Base-by-base conservation (phyloP, 2,113 vertebrate genomes). In the Potamarius usumacintae region DNA sequence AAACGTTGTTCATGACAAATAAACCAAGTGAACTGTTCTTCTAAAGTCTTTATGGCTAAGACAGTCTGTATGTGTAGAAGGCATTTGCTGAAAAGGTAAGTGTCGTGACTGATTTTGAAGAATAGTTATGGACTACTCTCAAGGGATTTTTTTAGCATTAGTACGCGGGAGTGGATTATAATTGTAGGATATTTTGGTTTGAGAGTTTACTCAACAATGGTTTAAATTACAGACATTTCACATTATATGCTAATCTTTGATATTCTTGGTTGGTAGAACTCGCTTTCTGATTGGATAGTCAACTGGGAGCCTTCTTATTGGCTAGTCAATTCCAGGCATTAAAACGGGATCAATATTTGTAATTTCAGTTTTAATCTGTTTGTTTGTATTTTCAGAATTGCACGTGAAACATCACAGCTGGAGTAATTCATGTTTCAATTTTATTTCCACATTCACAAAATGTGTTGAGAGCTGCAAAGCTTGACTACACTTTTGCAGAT, bases 11-110 rank as follows among this genome's bases (percentile, higher is more conserved):
- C 1, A 69, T 57, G 62, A 55, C 20, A 18, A 84, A 78, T 86
- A 78, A 83, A 60, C 14, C 58, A 82, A 53, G 20, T 18, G 42
- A 76, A 76, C 17, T 84, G 62, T 88, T 82, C 11, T 42, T 60
- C 4, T 82, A 7, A 34, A 42, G 78, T 42, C 57, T 81, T 22
- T 11, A 12, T 60, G 52, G 8, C 17, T 79, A 52, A 79, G 25
- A 15, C n/a, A 14, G 22, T 79, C 50, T 27, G 25, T n/a, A 27
- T 55, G 25, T 55, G 25, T 15, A 55, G 50, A 50, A 55, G 0
- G 3, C 74, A 50, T 12, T 18, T 78, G 20, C 74, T 52, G 72
- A 8, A 48, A 76, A 52, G 34, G 20, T 12, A 52, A 76, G 20
- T 76, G 74, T n/a, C 4, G 1, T 72, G 10, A 27, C 4, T 78